A percentile compares a stretch with the other conserved stretches of the same genome.
Conservation (phyloP, 2,888 invertebrate genomes). For the Diaperis boleti region DNA sequence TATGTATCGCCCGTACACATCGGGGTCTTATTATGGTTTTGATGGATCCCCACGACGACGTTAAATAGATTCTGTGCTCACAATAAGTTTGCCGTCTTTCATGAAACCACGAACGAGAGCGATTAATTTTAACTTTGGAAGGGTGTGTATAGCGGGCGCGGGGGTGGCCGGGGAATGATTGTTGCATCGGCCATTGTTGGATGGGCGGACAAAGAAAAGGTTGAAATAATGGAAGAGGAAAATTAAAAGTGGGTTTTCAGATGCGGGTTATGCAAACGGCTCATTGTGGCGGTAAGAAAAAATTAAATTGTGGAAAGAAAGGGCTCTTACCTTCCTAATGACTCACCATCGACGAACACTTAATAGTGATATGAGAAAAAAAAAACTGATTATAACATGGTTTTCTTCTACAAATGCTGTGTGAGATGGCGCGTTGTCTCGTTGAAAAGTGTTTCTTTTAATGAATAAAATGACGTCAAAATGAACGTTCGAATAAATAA, state of each 20-base stretch:
- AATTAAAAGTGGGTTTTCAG: background rate
- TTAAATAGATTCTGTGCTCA: slow-evolving; percentile 35
- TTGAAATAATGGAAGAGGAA: background rate
- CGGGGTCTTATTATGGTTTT: slow-evolving; percentile 30
- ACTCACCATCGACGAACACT: too few relatives aligned
- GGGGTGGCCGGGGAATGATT: background rate
- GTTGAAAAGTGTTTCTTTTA: too few relatives aligned
- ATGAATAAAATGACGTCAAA: too few relatives aligned
- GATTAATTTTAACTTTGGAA: slow-evolving; percentile 28
- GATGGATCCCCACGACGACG: slow-evolving; percentile 32
- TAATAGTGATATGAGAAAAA: too few relatives aligned
- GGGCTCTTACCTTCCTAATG: too few relatives aligned
- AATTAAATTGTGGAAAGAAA: too few relatives aligned
- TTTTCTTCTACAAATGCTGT: too few relatives aligned
- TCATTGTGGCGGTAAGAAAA: too few relatives aligned
- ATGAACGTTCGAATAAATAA: too few relatives aligned
- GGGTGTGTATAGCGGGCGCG: background rate
- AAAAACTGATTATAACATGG: too few relatives aligned
- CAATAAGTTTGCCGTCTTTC: slow-evolving; percentile 33
- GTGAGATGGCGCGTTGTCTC: too few relatives aligned
- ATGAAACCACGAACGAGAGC: slow-evolving; percentile 11
- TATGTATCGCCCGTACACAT: slow-evolving; percentile 37
- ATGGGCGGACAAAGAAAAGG: background rate
- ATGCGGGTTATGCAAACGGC: too few relatives aligned
- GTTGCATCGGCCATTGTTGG: background rate